Base-by-base conservation (phyloP, 2,888 invertebrate genomes). In the Rhimphoctona megacephalus region DNA sequence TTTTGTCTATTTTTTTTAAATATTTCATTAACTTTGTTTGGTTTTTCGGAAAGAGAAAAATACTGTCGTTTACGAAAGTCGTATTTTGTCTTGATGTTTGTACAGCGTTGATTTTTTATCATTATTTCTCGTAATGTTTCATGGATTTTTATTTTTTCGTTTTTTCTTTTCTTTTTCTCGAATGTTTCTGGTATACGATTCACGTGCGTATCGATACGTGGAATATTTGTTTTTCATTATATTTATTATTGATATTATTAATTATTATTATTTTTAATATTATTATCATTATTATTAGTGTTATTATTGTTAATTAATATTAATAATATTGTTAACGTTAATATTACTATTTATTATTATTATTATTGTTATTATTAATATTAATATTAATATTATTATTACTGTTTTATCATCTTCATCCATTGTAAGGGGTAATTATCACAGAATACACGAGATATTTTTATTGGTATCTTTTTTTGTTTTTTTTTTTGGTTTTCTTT, bases 401-500 rank as follows among this genome's bases (percentile, higher is more conserved):
- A 69, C 78, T 83, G 39, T 66, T 72, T 70, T 73, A 49, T 69
- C 70, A 70, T 81, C 49, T 64, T 88, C 57, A 69, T 81, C 81
- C 82, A 83, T 89, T 91, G 92, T 90, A 90, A 92, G 90, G 92
- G 91, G 90, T 93, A 92, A 92, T 93, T 94, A 94, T 94, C 93
- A 94, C 93, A 94, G 93, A 94, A 93, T 93, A 93, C 90, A 93
- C 92, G 93, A 93, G 92, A 93, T 93, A 92, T 93, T 92, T 92
- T 92, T 89, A 90, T 83, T 78, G 52, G 54, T 81, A 54, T 77
- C 54, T 25, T 57, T 74, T 66, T 66, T 39, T 39, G 43, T 64
- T 72, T n/a, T 39, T 39, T 39, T 2, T 30, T 72, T 72, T 17
- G 36, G 52, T 81, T 49, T 73, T 11, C 39, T 83, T 80, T 85